Conservation (phyloP, 2,888 invertebrate genomes). For the Leucoma salicis region DNA sequence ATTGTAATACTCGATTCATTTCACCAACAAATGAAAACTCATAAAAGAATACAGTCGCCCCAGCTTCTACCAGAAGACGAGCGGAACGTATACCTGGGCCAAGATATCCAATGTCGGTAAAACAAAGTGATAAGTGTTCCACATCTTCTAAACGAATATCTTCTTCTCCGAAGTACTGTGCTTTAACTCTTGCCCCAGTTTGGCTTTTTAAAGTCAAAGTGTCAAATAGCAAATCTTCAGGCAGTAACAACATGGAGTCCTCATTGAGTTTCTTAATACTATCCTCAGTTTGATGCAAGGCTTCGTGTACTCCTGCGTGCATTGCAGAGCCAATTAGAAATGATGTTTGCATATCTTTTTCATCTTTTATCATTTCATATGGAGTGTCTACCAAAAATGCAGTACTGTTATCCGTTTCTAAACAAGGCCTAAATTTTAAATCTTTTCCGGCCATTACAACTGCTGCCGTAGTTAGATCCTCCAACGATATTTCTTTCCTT, state of each 20-base stretch:
- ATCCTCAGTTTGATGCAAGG: slow-evolving; percentile 37
- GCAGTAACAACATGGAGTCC: slow-evolving; percentile 43
- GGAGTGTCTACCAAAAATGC: slow-evolving; percentile 51
- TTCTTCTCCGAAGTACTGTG: slow-evolving; percentile 50
- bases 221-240: slow-evolving; percentile 53
- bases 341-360: slow-evolving; percentile 37
- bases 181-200: slow-evolving; percentile 39
- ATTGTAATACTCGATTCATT: slow-evolving; percentile 65
- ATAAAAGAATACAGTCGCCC: slow-evolving; percentile 77
- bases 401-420: slow-evolving; percentile 38
- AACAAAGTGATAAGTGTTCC: slow-evolving; percentile 44
- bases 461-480: slow-evolving; percentile 24
- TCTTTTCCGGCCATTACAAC: slow-evolving; percentile 40
- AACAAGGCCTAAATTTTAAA: slow-evolving; percentile 51
- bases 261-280: slow-evolving; percentile 44
- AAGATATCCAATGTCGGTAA: slow-evolving; percentile 57
- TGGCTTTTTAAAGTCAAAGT: slow-evolving; percentile 27
- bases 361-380: slow-evolving; percentile 45
- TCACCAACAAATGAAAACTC: slow-evolving; percentile 79
- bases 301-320: slow-evolving; percentile 54
- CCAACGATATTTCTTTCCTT: slow-evolving; percentile 15
- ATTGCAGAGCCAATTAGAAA: slow-evolving; percentile 60
- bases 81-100: slow-evolving; percentile 54
- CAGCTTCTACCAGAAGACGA: slow-evolving; percentile 45
- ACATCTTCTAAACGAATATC: slow-evolving; percentile 36